Conservation (phyloP, 2,113 vertebrate species). For the Gracilinanus agilis region DNA sequence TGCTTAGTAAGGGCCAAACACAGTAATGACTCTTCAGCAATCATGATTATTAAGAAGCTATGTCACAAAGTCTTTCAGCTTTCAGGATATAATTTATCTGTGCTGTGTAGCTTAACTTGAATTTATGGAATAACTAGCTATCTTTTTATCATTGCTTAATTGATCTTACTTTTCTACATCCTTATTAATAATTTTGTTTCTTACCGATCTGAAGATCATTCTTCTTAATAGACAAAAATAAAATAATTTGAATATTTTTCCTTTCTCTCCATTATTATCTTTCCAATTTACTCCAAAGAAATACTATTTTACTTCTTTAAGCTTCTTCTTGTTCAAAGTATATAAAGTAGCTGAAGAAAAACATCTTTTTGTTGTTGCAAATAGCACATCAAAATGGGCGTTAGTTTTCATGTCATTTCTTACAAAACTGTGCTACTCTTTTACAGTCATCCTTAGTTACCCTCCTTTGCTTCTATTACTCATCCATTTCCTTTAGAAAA, state of each 20-base stretch:
- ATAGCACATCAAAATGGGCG: background rate
- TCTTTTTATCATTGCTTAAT: background rate
- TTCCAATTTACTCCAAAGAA: background rate
- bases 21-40: background rate
- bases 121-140: background rate
- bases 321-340: background rate
- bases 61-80: background rate
- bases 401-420: background rate
- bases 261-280: background rate
- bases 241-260: background rate
- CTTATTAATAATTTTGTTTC: background rate
- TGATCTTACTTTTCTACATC: background rate
- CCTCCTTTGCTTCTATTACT: background rate
- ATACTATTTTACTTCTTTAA: background rate
- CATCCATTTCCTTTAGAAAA: background rate
- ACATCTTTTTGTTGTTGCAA: background rate
- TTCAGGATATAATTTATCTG: background rate
- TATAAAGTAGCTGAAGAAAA: background rate
- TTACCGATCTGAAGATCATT: background rate
- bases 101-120: background rate
- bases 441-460: background rate
- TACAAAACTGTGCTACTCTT: background rate
- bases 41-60: background rate
- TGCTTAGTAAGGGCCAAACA: background rate
- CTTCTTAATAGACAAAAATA: background rate